Evolutionary conservation across 2,113 vertebrate genomes (phyloP).

Genomic region (Hyperopisus bebe): DNA sequence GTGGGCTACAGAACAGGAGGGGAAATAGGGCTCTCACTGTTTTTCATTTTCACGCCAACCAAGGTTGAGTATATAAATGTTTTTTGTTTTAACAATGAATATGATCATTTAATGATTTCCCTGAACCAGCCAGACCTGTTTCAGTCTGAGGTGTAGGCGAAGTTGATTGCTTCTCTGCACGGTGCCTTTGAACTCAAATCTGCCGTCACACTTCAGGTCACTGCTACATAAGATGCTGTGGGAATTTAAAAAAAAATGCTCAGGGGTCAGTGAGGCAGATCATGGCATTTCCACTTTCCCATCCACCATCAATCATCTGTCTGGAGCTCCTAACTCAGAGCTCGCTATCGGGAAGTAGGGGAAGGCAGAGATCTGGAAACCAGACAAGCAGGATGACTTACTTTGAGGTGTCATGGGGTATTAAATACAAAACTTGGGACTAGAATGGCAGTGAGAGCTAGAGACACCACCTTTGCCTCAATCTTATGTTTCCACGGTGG

Average conservation of each 20-base stretch:
- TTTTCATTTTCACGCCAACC: background rate
- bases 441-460: background rate
- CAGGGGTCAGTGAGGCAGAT: background rate
- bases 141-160: background rate
- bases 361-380: background rate
- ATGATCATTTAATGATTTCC: background rate
- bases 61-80: background rate
- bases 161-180: background rate
- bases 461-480: background rate
- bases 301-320: background rate
- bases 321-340: background rate
- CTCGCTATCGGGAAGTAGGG: background rate
- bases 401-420: background rate
- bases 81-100: background rate
- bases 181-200: background rate
- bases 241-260: background rate
- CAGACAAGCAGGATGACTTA: background rate
- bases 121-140: background rate
- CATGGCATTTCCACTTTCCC: background rate
- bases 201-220: background rate
- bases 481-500: background rate
- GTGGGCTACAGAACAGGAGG: background rate
- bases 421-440: background rate
- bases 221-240: background rate
- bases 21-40: background rate